Base-by-base conservation (phyloP, 2,888 invertebrate species). In the Hanleya hanleyi region DNA sequence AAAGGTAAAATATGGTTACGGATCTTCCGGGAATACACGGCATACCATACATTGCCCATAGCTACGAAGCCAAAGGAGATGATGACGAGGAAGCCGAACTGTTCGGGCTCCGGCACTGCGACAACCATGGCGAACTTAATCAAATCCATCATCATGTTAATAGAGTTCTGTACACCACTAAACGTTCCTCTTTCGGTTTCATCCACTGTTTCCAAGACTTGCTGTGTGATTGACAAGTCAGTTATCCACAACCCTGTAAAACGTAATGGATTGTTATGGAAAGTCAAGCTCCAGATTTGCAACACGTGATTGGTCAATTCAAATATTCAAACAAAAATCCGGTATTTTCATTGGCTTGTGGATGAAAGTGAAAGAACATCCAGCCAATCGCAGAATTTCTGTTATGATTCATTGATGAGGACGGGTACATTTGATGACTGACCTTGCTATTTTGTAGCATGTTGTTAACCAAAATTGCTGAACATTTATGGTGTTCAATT, bases 141-240 rank as follows among this genome's bases (percentile, higher is more conserved):
- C 69, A 91, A 83, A 72, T 91, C 90, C 84, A 91, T 85, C 36
- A 86, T 71, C 82, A 87, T 89, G 81, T 92, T 91, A 35, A 92
- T 78, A 12, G 91, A 89, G 67, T 81, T 85, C 79, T 92, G 92
- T 1, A 92, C 91, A 9, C 91, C 92, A 74, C 88, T 88, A 26
- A 92, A 84, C 12, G 86, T 82, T 12, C 92, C 91, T 33, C 91
- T 83, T 74, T 91, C 86, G 2, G 77, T 71, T 73, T 91, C 91
- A 15, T 77, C 80, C 7, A 91, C 90, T 26, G 81, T 81, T 81
- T 92, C 91, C 83, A 92, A 91, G 67, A 91, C 82, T 35, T 90
- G 84, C 81, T 92, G 92, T 29, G 88, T 91, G 22, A 92, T 89
- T 2, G 90, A 87, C 72, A 92, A 80, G 81, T 92, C 92, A 2